These are phyloP conservation scores for Aleiodes testaceus DNA, from an alignment of 2,888 invertebrate species.

Conservation along the genomic window DNA sequence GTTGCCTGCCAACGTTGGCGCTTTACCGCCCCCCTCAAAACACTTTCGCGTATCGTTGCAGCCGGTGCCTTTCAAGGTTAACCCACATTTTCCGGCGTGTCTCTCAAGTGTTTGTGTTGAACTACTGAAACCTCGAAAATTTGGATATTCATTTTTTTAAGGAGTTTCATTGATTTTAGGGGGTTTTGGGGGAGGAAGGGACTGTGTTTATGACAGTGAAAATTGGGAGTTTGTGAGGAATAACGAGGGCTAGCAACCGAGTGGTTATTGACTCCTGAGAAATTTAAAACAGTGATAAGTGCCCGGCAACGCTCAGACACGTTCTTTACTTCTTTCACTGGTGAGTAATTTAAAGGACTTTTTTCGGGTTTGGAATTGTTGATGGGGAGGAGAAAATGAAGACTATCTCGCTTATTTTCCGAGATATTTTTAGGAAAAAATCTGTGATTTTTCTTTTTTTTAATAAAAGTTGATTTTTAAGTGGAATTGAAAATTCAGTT, in stretches of 20 bases:
- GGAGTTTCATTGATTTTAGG: background rate
- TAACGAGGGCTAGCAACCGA: no score
- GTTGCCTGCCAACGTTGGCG: conserved; percentile 37
- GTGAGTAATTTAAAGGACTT: conserved; percentile 5
- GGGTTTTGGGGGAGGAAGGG: no score
- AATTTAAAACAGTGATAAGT: conserved; percentile 6
- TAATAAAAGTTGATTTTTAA: no score
- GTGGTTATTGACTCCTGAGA: no score
- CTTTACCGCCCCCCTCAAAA: conserved; percentile 63
- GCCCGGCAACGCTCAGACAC: conserved; percentile 9
- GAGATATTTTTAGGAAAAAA: no score
- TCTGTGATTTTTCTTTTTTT: no score
- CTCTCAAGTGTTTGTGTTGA: background rate
- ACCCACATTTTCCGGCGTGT: conserved; percentile 59
- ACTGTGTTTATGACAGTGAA: background rate
- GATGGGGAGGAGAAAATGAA: no score
- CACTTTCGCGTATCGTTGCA: conserved; percentile 69
- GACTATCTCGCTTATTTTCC: no score
- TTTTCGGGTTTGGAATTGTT: no score
- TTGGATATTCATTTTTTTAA: background rate
- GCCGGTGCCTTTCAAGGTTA: conserved; percentile 71
- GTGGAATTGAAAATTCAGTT: no score
- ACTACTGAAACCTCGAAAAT: background rate
- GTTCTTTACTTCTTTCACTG: background rate
- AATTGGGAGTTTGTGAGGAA: no score